A percentile compares a stretch with the other conserved stretches of the same genome.
phyloP scores from a whole-genome alignment of 2,797 vertebrate species.

The Manis crassicaudata region DNA sequence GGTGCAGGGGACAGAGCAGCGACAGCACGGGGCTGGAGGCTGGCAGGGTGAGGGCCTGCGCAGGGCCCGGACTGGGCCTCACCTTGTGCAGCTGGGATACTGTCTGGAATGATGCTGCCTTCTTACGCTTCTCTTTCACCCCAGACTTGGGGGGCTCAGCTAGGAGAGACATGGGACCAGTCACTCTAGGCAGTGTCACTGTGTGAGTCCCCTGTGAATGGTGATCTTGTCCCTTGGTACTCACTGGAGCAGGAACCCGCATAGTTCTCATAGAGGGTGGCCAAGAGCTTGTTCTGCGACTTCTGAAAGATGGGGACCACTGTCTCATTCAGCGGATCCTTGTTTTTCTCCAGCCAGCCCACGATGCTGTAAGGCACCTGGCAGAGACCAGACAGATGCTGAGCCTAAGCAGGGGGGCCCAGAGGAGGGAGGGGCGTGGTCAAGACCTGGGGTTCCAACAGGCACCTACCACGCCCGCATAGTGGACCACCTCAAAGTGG shows the following conservation, averaged over 20 bases:
- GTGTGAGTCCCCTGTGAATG: not conserved
- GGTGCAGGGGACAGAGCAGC: slow-evolving; percentile 68
- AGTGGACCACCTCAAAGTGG: slow-evolving; percentile 96
- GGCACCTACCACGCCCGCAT: slow-evolving; percentile 94
- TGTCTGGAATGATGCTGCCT: slow-evolving; percentile 96
- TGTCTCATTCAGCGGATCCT: slow-evolving; percentile 95
- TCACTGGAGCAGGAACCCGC: slow-evolving; percentile 89
- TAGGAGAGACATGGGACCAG: slow-evolving; percentile 68
- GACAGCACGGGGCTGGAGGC: not conserved
- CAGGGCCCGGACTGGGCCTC: slow-evolving; percentile 70
- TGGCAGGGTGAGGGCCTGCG: not conserved
- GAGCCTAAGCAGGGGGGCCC: not conserved
- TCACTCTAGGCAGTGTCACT: not conserved
- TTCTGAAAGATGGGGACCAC: slow-evolving; percentile 94
- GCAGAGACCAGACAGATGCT: not conserved
- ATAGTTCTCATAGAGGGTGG: slow-evolving; percentile 92
- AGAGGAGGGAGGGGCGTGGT: not conserved
- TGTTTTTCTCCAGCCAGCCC: slow-evolving; percentile 97
- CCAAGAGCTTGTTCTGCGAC: slow-evolving; percentile 93
- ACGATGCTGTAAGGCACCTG: slow-evolving; percentile 95
- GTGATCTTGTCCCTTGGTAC: not conserved
- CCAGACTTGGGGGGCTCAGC: slow-evolving; percentile 88
- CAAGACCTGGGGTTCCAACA: not conserved
- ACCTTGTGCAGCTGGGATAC: slow-evolving; percentile 97
- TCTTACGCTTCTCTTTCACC: slow-evolving; percentile 94